Conservation (phyloP, 2,113 vertebrate species). For the Mungos mungo region DNA sequence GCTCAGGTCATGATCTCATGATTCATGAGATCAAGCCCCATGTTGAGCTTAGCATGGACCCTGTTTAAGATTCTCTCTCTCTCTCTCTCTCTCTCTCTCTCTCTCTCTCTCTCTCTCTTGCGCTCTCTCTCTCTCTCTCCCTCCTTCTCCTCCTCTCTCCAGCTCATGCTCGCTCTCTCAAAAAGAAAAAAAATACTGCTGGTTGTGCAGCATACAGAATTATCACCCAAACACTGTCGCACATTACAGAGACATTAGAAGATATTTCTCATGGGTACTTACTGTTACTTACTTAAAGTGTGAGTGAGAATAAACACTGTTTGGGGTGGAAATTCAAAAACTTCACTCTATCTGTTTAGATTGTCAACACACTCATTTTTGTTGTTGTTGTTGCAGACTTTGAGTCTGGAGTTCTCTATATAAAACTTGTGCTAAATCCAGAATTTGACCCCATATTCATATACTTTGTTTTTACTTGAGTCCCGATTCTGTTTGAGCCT, state of each 20-base stretch:
- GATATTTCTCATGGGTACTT: not conserved
- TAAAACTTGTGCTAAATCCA: not conserved
- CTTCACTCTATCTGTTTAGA: not conserved
- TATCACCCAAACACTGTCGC: not conserved
- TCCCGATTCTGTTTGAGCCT: not conserved
- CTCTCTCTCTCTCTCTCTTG: too few relatives aligned
- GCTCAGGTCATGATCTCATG: too few relatives aligned
- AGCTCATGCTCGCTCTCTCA: too few relatives aligned
- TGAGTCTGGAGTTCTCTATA: too few relatives aligned
- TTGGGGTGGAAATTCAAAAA: not conserved
- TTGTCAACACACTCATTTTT: not conserved
- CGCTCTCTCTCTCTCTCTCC: too few relatives aligned
- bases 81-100: too few relatives aligned
- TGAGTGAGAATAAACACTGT: not conserved
- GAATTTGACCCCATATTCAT: not conserved
- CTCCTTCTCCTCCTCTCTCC: too few relatives aligned
- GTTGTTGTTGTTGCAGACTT: not conserved
- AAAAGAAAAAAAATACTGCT: not conserved
- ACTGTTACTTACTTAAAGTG: not conserved
- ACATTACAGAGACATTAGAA: not conserved
- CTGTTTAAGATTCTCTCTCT: too few relatives aligned
- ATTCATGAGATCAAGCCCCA: too few relatives aligned
- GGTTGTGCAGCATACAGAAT: not conserved
- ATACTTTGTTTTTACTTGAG: not conserved
- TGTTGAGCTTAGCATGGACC: rapidly evolving